Base-by-base conservation (phyloP, 2,888 invertebrate genomes). In the Chrysopilus asiliformis region DNA sequence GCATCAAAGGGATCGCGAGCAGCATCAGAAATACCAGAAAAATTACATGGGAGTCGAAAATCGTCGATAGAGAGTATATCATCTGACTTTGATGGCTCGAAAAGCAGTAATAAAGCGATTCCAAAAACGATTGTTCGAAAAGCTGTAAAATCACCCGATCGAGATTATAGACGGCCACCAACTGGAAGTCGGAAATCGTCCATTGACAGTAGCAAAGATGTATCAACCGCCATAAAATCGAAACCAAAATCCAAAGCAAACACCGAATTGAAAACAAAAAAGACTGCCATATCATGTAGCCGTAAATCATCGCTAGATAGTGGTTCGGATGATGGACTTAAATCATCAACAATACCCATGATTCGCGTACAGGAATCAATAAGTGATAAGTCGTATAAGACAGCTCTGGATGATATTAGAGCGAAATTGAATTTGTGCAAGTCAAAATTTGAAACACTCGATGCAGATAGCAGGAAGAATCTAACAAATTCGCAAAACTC, bases 401-500 rank as follows among this genome's bases (percentile, higher is more conserved):
- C 50, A 28, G 56, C 61, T 6, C 49, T 62, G 10, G 59, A 62
- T 33, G 59, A 62, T 32, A 57, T 63, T 46, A 55, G 61, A 22
- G 46, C 51, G 0, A 59, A 60, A 31, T 35, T 63, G 34, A 55
- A 60, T 49, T 49, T 59, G 30, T 60, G 62, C 34, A 58, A 58
- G 43, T 58, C 52, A 20, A 58, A 57, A 40, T 60, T 62, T 38
- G 62, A 62, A 43, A 53, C 53, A 1, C 40, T 61, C 6, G 58
- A 63, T 36, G 53, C 55, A 42, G 57, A 55, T 16, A 60, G 53
- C 45, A 53, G 56, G 3, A 52, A 54, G 36, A 60, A 58, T 35
- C 54, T 50, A 27, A 52, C 49, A 16, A 55, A 55, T 33, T 53
- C 60, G 9, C 60, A 59, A 39, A 52, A 52, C 32, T 57, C 60